Base-by-base conservation (phyloP, 2,113 vertebrate genomes). In the Trachemys scripta region DNA sequence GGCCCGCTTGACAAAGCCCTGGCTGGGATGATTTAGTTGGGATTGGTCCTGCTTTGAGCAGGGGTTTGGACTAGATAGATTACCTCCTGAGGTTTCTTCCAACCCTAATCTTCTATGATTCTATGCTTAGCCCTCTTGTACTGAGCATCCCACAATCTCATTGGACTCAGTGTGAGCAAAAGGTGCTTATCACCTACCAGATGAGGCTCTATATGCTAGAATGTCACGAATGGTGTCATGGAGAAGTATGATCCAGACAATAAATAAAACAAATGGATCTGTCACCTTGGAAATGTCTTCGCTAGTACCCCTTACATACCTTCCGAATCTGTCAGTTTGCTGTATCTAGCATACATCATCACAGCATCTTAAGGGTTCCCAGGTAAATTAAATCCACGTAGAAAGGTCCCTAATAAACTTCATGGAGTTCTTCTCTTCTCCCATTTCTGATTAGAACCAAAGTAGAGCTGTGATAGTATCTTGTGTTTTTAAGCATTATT, bases 401-500 rank as follows among this genome's bases (percentile, higher is more conserved):
- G 6, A 27, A 22, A 94, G 84, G 54, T 89, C 59, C 42, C 51
- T 90, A 53, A 92, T 88, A 94, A 17, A 19, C 24, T 81, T 80
- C 3, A 5, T 13, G 10, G 1, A 0, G 82, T n/a, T 94, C 6
- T 65, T 90, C 59, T 56, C 25, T 59, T 72, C 76, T 85, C 92
- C 87, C 49, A 88, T 80, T 65, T 54, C 0, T 54, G 19, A 75
- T 89, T 6, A 75, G 27, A 88, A 84, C 90, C 80, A 59, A n/a
- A 49, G 10, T 56, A 82, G 54, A 92, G 80, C 85, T 82, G 76
- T 90, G 13, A 59, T 92, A 81, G 57, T 93, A 24, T 17, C 14
- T 10, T 53, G 24, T 87, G 35, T 86, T 94, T 93, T 93, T 90
- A 81, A 95, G 53, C 6, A 84, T 78, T 85, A 38, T 80, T 51